phyloP scores from a whole-genome alignment of 2,113 vertebrate species.

The Corythoichthys intestinalis region DNA sequence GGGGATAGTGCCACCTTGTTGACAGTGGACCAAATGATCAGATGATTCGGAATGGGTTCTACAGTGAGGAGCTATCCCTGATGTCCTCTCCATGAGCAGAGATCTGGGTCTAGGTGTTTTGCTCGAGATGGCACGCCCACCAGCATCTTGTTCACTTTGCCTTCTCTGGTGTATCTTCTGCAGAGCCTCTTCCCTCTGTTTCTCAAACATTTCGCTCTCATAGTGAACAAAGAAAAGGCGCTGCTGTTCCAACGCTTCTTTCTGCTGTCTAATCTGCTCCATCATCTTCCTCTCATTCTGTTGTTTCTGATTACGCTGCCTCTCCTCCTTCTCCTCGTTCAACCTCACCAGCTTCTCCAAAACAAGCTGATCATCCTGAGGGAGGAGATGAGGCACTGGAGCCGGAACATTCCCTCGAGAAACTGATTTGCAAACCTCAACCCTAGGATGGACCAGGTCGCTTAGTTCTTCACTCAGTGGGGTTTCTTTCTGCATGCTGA shows the following conservation, averaged over 20 bases:
- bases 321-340: slow-evolving; percentile 85
- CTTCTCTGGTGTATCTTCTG: slow-evolving; percentile 74
- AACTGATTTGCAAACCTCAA: slow-evolving; percentile 44
- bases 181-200: slow-evolving; percentile 73
- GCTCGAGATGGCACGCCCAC: slow-evolving; percentile 39
- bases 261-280: slow-evolving; percentile 92
- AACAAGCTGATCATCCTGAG: slow-evolving; percentile 47
- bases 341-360: slow-evolving; percentile 85
- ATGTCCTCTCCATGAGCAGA: slow-evolving; percentile 40
- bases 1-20: slow-evolving; percentile 12
- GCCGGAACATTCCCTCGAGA: slow-evolving; percentile 31
- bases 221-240: slow-evolving; percentile 76
- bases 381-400: slow-evolving; percentile 6
- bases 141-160: slow-evolving; percentile 43
- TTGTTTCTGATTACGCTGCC: slow-evolving; percentile 83
- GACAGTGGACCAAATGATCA: slow-evolving; percentile 9
- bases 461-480: slow-evolving; percentile 37
- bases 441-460: slow-evolving; percentile 16
- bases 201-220: slow-evolving; percentile 75
- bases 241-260: slow-evolving; percentile 82
- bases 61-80: slow-evolving; percentile 37
- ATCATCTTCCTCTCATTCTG: slow-evolving; percentile 94
- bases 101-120: slow-evolving; percentile 60
- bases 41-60: slow-evolving; percentile 62
- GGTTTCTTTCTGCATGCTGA: slow-evolving; percentile 75